Percentiles rank a stretch among this genome's conserved stretches.
These are phyloP conservation scores for Cryptoprocta ferox DNA, from an alignment of 2,797 vertebrate genomes.

Conservation along the genomic window DNA sequence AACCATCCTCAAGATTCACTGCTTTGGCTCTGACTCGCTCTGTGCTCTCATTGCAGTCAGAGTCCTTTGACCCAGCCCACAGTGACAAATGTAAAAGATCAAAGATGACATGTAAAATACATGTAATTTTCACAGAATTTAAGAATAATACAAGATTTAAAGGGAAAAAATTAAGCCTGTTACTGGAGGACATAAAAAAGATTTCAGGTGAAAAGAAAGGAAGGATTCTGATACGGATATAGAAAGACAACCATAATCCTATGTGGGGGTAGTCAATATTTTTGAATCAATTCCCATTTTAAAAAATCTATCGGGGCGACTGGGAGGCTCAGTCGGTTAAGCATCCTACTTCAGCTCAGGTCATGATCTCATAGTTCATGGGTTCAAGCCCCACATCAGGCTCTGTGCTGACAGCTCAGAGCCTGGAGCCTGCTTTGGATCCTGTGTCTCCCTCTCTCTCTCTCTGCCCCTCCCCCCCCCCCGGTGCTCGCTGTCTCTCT, in stretches of 20 bases:
- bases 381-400: fast-evolving
- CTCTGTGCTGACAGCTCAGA: too few relatives aligned
- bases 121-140: neutral
- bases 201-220: neutral
- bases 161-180: neutral
- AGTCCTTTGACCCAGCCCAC: neutral
- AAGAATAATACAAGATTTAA: neutral
- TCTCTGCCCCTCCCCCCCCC: too few relatives aligned
- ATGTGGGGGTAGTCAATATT: neutral
- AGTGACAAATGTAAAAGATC: neutral
- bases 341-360: too few relatives aligned
- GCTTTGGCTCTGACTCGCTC: too few relatives aligned
- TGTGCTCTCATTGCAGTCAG: fast-evolving
- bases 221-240: neutral
- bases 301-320: neutral
- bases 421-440: too few relatives aligned
- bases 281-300: neutral
- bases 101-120: neutral
- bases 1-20: neutral
- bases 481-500: too few relatives aligned
- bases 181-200: neutral
- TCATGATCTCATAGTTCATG: fast-evolving
- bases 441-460: too few relatives aligned
- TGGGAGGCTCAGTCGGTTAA: too few relatives aligned
- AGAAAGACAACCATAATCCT: neutral